Conservation (phyloP, 2,797 vertebrate genomes). For the Anas bahamensis region DNA sequence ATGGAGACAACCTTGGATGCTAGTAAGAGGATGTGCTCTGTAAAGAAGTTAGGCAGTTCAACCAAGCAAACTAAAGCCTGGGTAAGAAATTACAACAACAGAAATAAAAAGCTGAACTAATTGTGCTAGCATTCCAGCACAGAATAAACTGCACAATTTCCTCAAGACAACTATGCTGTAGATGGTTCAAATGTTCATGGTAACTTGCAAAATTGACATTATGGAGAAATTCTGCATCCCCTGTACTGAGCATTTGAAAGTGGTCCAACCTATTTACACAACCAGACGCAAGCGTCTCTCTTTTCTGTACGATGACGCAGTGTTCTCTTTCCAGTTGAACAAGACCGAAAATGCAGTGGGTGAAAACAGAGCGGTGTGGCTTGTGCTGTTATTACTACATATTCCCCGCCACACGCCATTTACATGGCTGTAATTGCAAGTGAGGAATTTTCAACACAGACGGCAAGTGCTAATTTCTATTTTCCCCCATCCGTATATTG, state of each 20-base stretch:
- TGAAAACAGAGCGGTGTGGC: neutral
- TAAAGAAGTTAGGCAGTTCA: neutral
- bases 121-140: neutral
- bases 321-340: neutral
- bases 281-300: neutral
- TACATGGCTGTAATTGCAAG: neutral
- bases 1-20: neutral
- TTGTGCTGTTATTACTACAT: neutral
- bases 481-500: neutral
- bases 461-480: neutral
- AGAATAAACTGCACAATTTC: neutral
- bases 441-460: neutral
- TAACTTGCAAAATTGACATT: neutral
- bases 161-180: neutral
- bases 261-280: neutral
- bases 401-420: neutral
- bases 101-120: neutral
- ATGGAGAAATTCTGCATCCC: neutral
- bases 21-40: neutral
- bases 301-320: neutral
- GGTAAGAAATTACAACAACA: neutral
- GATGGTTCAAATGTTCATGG: neutral
- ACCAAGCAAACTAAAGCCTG: neutral
- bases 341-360: neutral
- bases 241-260: neutral